phyloP scores from a whole-genome alignment of 2,113 vertebrate species.

The Burhinus oedicnemus region DNA sequence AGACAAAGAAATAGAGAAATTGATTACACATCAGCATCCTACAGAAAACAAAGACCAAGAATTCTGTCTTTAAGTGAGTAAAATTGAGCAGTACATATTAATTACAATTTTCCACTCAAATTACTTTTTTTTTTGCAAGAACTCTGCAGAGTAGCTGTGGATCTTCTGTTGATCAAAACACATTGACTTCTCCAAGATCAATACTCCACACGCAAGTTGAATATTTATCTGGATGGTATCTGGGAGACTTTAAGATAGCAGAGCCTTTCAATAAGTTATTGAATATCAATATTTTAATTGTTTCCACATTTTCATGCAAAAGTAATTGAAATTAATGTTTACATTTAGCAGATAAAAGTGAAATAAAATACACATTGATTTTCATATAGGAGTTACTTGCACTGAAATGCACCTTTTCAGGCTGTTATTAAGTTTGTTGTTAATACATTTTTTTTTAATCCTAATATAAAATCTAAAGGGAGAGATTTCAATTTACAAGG shows the following conservation, averaged over 20 bases:
- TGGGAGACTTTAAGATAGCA: background rate
- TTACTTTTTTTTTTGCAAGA: background rate
- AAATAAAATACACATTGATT: background rate
- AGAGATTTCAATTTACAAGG: background rate
- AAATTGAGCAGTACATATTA: background rate
- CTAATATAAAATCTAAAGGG: background rate
- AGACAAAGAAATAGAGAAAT: background rate
- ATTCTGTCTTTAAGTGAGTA: background rate
- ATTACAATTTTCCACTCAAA: background rate
- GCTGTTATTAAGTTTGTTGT: background rate
- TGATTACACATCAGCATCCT: background rate
- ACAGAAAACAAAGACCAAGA: background rate
- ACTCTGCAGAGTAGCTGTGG: background rate
- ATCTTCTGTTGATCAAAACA: background rate
- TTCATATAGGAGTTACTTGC: background rate
- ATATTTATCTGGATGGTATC: background rate
- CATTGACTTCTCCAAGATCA: background rate
- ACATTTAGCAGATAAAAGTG: background rate
- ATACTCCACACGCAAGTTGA: background rate
- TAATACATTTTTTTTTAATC: background rate
- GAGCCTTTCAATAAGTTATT: background rate
- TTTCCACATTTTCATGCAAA: background rate
- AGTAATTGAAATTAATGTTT: background rate
- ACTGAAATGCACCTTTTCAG: background rate
- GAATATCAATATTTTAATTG: background rate